These are phyloP conservation scores for Vulpes vulpes DNA, from an alignment of 2,113 vertebrate genomes.

Conservation along the genomic window DNA sequence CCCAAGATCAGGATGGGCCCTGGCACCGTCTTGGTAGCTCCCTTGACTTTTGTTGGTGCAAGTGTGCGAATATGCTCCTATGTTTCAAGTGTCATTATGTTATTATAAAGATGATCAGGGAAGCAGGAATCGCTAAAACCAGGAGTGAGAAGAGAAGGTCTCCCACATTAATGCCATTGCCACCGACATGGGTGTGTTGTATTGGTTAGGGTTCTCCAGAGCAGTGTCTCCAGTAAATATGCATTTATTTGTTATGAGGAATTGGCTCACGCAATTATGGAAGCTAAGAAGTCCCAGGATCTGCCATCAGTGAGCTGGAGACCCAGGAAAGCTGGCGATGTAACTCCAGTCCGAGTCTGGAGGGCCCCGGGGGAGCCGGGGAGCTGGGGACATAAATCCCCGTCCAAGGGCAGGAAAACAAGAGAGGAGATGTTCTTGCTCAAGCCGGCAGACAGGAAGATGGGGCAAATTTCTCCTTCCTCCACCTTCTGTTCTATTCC, in stretches of 20 bases:
- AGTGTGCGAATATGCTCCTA: not conserved
- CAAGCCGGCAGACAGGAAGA: not conserved
- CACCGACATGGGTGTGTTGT: not conserved
- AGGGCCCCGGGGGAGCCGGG: not conserved
- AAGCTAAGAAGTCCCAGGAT: not conserved
- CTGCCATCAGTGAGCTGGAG: not conserved
- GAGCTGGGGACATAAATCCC: too few relatives aligned
- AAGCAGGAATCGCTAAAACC: too few relatives aligned
- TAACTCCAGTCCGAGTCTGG: not conserved
- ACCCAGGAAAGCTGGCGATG: not conserved
- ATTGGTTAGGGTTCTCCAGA: too few relatives aligned
- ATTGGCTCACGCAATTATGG: not conserved
- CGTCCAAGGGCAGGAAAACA: too few relatives aligned
- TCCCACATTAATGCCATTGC: not conserved
- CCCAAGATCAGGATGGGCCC: not conserved
- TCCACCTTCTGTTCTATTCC: accelerated
- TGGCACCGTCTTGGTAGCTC: not conserved
- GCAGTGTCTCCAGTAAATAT: not conserved
- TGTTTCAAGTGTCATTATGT: not conserved
- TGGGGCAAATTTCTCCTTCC: not conserved
- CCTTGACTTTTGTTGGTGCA: not conserved
- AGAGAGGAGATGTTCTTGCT: too few relatives aligned
- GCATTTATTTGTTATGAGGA: not conserved
- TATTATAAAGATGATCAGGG: not conserved
- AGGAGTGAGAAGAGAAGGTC: not conserved